Evolutionary conservation across 1,140 invertebrate genomes (phyloP).

Genomic region (Arion vulgaris): DNA sequence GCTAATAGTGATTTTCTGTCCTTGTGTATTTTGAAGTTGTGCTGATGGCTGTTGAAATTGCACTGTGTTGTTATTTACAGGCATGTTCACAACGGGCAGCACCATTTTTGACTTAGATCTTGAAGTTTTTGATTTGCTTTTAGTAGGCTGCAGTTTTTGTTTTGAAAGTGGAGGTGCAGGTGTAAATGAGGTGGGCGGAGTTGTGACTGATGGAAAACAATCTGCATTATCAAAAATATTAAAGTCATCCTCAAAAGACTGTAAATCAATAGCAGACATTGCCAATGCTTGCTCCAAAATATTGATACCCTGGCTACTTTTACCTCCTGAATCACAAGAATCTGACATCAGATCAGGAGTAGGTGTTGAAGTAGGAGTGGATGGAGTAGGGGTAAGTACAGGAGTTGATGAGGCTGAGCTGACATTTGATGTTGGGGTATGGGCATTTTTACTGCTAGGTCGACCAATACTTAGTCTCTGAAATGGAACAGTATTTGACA

Average conservation of each 20-base stretch:
- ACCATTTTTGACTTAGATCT: conserved; percentile 17
- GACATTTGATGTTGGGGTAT: conserved; percentile 1
- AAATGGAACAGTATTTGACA: neutral
- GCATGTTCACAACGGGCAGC: conserved; percentile 7
- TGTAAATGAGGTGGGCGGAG: neutral
- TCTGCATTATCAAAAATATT: neutral
- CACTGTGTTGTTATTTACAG: conserved; percentile 12
- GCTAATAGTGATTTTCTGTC: conserved; percentile 27
- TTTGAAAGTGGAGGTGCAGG: neutral
- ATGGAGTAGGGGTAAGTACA: conserved; percentile 19
- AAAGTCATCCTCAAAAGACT: conserved; percentile 20
- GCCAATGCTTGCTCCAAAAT: conserved; percentile 31
- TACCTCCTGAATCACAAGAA: neutral
- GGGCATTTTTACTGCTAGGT: neutral
- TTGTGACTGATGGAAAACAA: neutral
- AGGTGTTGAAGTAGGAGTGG: conserved; percentile 7
- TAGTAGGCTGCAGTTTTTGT: neutral
- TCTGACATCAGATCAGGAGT: conserved; percentile 22
- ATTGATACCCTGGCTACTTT: conserved; percentile 12
- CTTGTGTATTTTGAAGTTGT: neutral
- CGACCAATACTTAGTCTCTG: conserved; percentile 1
- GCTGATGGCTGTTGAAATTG: neutral
- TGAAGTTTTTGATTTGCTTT: neutral
- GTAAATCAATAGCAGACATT: conserved; percentile 31
- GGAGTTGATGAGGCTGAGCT: conserved; percentile 32